Evolutionary conservation across 2,113 vertebrate genomes (phyloP).

Genomic region (Calyptomena viridis): DNA sequence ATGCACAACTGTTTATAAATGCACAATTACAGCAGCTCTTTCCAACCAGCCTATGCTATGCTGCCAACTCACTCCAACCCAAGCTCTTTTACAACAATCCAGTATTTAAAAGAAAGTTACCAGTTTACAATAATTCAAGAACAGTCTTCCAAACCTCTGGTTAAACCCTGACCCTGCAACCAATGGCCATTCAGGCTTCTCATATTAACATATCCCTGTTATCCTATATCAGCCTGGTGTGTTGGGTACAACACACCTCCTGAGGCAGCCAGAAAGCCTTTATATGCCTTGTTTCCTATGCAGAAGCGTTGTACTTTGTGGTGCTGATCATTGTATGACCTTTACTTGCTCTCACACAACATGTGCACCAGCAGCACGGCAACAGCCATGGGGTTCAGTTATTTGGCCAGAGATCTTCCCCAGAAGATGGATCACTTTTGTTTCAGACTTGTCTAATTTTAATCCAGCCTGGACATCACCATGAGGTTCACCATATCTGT

Average conservation of each 20-base stretch:
- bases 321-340: neutral
- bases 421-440: neutral
- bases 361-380: fast-evolving
- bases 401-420: neutral
- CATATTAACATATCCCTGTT: fast-evolving
- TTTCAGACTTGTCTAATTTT: neutral
- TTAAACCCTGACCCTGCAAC: neutral
- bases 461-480: neutral
- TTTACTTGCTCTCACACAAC: neutral
- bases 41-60: neutral
- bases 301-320: neutral
- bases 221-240: fast-evolving
- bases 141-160: neutral
- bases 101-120: neutral
- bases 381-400: neutral
- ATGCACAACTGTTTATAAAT: neutral
- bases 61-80: neutral
- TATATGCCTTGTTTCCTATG: neutral
- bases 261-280: neutral
- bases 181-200: neutral
- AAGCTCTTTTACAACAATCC: neutral
- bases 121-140: neutral
- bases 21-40: neutral
- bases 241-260: too few species aligned
- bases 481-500: neutral